Base-by-base conservation (phyloP, 2,797 vertebrate species). In the Philypnodon macrostomus region DNA sequence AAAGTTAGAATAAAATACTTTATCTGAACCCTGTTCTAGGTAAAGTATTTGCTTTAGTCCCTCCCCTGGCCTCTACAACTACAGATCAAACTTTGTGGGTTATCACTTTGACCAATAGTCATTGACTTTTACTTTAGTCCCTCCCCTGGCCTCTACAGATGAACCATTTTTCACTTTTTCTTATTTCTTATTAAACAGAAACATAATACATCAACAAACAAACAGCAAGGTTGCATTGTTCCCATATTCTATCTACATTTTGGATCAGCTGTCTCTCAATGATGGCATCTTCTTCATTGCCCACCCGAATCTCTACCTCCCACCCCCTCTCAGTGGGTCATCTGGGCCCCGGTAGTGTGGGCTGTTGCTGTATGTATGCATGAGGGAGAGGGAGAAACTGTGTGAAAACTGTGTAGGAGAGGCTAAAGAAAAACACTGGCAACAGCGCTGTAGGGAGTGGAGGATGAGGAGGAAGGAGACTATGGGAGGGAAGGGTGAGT, bases 341-440 rank as follows among this genome's bases (percentile, higher is more conserved):
- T 71, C 72, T 71, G 75, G 82, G 81, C 77, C 79, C 68, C 49
- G 85, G 76, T 85, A 85, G 83, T 88, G 86, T 83, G 83, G 84
- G 84, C 78, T 81, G 82, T 57, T 69, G 65, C 66, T 83, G 84
- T 83, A 76, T 80, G 79, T 83, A 31, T 73, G 74, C 86, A 86
- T 73, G 75, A 81, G 77, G 85, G 79, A 79, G 79, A 42, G 81
- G 75, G n/a, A 21, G 6, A 81, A 76, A 70, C 52, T 79, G 84
- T 85, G 87, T 76, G 89, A 90, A 91, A 90, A 73, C 77, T 85
- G 90, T 84, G 89, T 91, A 91, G 93, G 92, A 93, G 91, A 91
- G 87, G 90, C 88, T 89, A 73, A 44, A 84, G 88, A 89, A 90
- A 90, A 92, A 89, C 86, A 81, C 70, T 85, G 86, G 86, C 80